These are phyloP conservation scores for Acanthoscelides obtectus DNA, from an alignment of 2,888 invertebrate species.

Conservation along the genomic window DNA sequence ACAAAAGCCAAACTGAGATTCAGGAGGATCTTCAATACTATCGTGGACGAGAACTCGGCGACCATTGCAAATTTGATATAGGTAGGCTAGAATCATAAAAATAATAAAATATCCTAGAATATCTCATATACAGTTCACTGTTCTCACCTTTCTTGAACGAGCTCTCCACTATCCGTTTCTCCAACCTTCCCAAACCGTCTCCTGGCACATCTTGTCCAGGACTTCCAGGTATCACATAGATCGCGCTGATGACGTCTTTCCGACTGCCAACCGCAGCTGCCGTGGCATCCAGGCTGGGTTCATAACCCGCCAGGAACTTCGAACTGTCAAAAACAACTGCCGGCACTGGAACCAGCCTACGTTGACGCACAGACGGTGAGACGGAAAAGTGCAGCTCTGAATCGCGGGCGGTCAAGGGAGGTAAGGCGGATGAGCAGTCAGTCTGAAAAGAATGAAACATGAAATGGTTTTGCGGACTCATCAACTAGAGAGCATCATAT, in stretches of 20 bases:
- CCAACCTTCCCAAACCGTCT: constrained; percentile 71
- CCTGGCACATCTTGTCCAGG: constrained; percentile 76
- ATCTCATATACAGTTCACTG: too few species aligned
- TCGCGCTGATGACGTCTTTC: constrained; percentile 68
- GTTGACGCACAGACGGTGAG: constrained; percentile 71
- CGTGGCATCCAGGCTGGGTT: constrained; percentile 78
- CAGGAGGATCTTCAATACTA: too few species aligned
- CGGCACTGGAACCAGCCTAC: constrained; percentile 77
- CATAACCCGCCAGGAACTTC: constrained; percentile 80
- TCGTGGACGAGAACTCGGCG: too few species aligned
- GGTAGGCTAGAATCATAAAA: too few species aligned
- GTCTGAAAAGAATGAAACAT: too few species aligned
- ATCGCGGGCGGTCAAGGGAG: constrained; percentile 69
- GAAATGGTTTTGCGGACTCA: too few species aligned
- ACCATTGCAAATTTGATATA: too few species aligned
- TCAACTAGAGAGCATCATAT: too few species aligned
- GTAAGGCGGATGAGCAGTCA: constrained; percentile 62
- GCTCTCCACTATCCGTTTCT: constrained; percentile 63
- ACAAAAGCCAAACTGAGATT: too few species aligned
- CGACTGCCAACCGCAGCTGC: constrained; percentile 71
- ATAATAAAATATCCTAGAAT: too few species aligned
- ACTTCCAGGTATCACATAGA: constrained; percentile 81
- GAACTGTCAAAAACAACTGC: constrained; percentile 68
- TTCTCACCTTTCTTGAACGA: constrained; percentile 55
- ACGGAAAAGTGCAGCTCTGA: constrained; percentile 86